phyloP scores from a whole-genome alignment of 2,797 vertebrate species.

The Sphenodon punctatus region DNA sequence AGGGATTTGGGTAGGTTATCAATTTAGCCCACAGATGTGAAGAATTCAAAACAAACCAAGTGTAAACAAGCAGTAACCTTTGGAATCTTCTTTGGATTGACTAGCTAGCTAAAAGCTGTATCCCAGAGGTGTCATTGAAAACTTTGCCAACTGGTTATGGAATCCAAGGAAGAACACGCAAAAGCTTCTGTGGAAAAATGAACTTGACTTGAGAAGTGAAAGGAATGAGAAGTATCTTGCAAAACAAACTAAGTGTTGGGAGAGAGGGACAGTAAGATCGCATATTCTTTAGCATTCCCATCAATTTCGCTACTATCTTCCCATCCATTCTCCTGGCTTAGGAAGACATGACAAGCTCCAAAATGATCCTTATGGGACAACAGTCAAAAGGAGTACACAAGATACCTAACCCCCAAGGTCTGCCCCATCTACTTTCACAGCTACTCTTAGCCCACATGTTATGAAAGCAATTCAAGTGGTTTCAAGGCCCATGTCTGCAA shows the following conservation, averaged over 20 bases:
- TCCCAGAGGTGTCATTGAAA: neutral
- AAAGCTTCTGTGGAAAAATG: neutral
- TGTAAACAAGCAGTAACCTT: constrained; percentile 17
- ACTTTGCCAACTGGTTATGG: accelerated
- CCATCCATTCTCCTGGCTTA: neutral
- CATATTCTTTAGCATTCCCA: neutral
- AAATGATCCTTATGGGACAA: too few species aligned
- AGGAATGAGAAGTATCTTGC: neutral
- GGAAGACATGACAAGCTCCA: accelerated
- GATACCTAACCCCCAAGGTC: too few species aligned
- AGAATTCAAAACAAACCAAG: neutral
- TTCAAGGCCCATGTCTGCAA: neutral
- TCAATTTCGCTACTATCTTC: neutral
- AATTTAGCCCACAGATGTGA: neutral
- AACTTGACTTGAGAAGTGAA: neutral
- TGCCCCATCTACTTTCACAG: neutral
- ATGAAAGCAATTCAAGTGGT: neutral
- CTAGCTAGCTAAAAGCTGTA: neutral
- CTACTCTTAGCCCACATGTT: neutral
- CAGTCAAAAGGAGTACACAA: too few species aligned
- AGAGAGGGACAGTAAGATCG: neutral
- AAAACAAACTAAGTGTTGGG: neutral
- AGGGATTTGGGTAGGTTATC: neutral
- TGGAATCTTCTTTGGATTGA: neutral
- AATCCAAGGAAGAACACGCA: neutral